A percentile compares a stretch with the other conserved stretches of the same genome.
phyloP scores from a whole-genome alignment of 2,797 vertebrate genomes.

The Astyanax mexicanus region DNA sequence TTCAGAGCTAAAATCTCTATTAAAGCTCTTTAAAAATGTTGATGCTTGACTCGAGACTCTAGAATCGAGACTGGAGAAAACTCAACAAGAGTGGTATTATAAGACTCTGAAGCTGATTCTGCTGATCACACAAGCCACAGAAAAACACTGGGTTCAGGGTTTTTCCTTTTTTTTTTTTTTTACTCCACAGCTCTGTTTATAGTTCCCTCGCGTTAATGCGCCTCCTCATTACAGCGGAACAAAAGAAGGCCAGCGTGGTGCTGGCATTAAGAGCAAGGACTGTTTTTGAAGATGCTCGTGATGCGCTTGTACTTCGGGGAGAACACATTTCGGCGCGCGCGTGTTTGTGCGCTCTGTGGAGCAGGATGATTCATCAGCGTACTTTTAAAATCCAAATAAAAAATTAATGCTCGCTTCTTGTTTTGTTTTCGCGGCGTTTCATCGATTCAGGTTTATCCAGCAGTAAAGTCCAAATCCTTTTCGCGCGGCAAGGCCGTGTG shows the following conservation, averaged over 20 bases:
- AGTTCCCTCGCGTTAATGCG: not conserved
- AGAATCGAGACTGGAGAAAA: no score
- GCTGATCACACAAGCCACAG: not conserved
- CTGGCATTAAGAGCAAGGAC: not conserved
- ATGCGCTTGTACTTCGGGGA: not conserved
- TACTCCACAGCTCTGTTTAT: not conserved
- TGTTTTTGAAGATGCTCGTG: not conserved
- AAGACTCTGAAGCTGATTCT: not conserved
- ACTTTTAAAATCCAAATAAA: constrained; percentile 29
- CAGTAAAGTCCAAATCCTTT: constrained; percentile 4
- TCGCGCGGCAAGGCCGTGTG: constrained; percentile 4
- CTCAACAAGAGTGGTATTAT: no score
- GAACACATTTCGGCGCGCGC: constrained; percentile 69
- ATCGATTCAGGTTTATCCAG: constrained; percentile 24
- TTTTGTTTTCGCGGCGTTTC: not conserved
- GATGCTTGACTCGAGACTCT: no score
- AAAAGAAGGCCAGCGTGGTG: not conserved
- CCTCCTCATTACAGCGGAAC: not conserved
- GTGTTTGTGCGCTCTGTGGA: not conserved
- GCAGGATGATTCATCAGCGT: not conserved
- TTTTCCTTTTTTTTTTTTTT: no score
- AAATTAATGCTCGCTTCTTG: constrained; percentile 7
- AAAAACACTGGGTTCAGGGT: not conserved
- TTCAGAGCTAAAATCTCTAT: no score
- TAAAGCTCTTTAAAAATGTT: no score